phyloP scores from a whole-genome alignment of 1,140 invertebrate species.

The Forficula auricularia region DNA sequence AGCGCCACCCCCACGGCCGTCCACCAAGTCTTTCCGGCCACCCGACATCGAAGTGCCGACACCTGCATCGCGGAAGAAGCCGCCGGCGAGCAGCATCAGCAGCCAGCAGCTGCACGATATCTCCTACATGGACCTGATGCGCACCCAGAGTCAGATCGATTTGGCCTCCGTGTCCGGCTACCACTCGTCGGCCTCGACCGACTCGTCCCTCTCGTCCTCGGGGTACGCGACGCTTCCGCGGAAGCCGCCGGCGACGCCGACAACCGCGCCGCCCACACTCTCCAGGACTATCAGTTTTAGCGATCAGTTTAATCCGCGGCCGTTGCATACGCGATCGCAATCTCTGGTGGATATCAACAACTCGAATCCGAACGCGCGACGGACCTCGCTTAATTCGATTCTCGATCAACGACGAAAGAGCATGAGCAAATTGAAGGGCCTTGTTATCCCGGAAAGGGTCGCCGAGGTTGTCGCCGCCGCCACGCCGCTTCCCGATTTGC shows the following conservation, averaged over 20 bases:
- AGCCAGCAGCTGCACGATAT: neutral
- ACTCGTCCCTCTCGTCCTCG: constrained; percentile 9
- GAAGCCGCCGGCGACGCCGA: constrained; percentile 14
- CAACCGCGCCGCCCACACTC: neutral
- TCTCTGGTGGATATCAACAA: constrained; percentile 28
- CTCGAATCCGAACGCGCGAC: constrained; percentile 25
- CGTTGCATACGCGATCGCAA: constrained; percentile 27
- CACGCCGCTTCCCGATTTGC: constrained; percentile 40
- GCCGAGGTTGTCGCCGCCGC: constrained; percentile 29
- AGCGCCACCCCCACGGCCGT: constrained; percentile 22
- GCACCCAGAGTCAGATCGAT: constrained; percentile 12
- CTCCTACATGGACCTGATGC: neutral
- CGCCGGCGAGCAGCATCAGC: constrained; percentile 1
- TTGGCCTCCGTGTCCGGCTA: constrained; percentile 10
- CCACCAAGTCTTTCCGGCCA: constrained; percentile 2
- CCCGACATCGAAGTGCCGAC: neutral
- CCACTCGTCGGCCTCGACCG: too few species aligned
- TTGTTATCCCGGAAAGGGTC: constrained; percentile 66
- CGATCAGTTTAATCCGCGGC: constrained; percentile 12
- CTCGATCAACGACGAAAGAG: constrained; percentile 63
- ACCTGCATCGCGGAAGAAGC: constrained; percentile 19
- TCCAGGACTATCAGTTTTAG: constrained; percentile 5
- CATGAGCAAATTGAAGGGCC: constrained; percentile 62
- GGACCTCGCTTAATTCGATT: constrained; percentile 40
- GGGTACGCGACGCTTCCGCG: constrained; percentile 21